A percentile compares a stretch with the other conserved stretches of the same genome.
Conservation (phyloP, 2,113 vertebrate genomes). For the Leptosomus discolor region DNA sequence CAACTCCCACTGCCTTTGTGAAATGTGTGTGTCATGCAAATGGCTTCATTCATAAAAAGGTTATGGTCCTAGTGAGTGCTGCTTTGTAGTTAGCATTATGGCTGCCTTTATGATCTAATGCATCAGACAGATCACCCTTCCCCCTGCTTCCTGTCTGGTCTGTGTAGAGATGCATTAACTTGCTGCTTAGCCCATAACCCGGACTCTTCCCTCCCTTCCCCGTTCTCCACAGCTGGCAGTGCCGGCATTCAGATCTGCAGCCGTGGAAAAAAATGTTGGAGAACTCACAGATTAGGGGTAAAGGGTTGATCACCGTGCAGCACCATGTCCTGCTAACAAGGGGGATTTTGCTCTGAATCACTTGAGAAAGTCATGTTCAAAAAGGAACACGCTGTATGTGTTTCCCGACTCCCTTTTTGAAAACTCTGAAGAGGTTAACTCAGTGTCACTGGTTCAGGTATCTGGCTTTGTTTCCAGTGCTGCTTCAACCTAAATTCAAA, state of each 20-base stretch:
- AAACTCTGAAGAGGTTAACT: background rate
- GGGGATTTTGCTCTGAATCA: background rate
- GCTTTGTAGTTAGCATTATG: constrained; percentile 70
- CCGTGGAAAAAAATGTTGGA: background rate
- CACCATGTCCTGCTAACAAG: background rate
- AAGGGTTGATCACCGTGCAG: background rate
- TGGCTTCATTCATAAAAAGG: constrained; percentile 61
- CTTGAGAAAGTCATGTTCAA: rapidly evolving
- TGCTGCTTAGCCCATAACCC: constrained; percentile 67
- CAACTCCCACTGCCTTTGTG: background rate
- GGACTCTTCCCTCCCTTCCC: constrained; percentile 36
- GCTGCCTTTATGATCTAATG: constrained; percentile 66
- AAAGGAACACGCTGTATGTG: rapidly evolving
- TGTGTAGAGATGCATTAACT: constrained; percentile 78
- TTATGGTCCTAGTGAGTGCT: constrained; percentile 43
- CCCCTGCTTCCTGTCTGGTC: constrained; percentile 63
- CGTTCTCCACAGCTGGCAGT: background rate
- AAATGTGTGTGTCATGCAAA: constrained; percentile 48
- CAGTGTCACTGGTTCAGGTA: background rate
- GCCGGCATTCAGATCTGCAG: background rate
- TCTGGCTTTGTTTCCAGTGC: background rate
- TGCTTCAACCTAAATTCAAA: background rate
- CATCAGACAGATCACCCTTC: constrained; percentile 59
- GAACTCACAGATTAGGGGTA: background rate
- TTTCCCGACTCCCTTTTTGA: background rate